Evolutionary conservation across 92 coral and sea anemone species (phyloP), one percentile per base, ranked within the genome.

Genomic region (Scolanthus callimorphus): DNA sequence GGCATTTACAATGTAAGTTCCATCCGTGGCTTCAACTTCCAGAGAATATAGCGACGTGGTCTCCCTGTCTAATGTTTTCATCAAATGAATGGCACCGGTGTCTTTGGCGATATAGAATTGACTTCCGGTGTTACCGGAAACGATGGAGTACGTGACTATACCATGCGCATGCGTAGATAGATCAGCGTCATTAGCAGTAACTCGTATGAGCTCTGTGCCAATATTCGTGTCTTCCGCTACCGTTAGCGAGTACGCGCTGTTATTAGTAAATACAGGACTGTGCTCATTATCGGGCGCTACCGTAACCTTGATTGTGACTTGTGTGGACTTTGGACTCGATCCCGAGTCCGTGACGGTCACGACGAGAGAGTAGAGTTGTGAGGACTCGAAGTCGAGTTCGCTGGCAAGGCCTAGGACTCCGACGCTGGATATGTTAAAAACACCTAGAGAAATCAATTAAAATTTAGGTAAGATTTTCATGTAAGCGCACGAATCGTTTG

Each of bases 131-230:
- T 80, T 80, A 30, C 94, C 94, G 17, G 87, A 63, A 38, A 68
- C 20, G 56, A 85, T 64, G 2, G 83, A 49, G 45, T 85, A 85
- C 1, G 73, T 29, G 4, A 85, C 67, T 55, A 73, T 59, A 4
- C 76, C 72, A 23, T 76, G 83, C 26, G 70, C 77, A 60, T 73
- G 74, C 43, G 55, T 26, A n/a, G 85, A 53, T 15, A 63, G 31
- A 44, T 85, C 94, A 3, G 67, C 79, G 27, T 85, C 94, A 51
- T 54, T 65, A 0, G 94, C 88, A 47, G 78, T 70, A 1, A 85
- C 86, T 30, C 71, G 68, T 29, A 81, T 59, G 56, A 85, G 59
- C 62, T 74, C 74, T 49, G 83, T 62, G 50, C 80, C 88, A 23
- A 66, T 44, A 44, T 46, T 50, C 9, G 77, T 75, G 49, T 80